Percentiles rank a stretch among this genome's conserved stretches.
phyloP scores from a whole-genome alignment of 2,797 vertebrate species.

The Phoeniculus purpureus region DNA sequence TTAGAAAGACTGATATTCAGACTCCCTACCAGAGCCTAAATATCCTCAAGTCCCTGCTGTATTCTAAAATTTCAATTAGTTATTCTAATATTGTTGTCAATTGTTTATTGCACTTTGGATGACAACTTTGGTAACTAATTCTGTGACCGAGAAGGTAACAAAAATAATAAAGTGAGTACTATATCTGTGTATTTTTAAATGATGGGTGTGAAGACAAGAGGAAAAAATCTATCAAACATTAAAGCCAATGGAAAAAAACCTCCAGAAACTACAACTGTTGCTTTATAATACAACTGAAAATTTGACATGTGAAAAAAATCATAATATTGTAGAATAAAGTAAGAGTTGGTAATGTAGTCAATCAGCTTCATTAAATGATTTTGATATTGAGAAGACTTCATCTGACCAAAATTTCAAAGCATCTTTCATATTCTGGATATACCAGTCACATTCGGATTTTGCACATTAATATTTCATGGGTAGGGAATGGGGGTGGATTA shows the following conservation, averaged over 20 bases:
- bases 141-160: not conserved
- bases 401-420: not conserved
- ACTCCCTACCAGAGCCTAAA: too few species aligned
- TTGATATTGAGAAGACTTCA: not conserved
- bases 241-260: not conserved
- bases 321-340: not conserved
- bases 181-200: not conserved
- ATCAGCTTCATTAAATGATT: not conserved
- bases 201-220: not conserved
- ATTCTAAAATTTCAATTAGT: not conserved
- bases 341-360: not conserved
- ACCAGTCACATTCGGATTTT: not conserved
- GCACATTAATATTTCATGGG: not conserved
- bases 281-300: not conserved
- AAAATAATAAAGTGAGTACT: not conserved
- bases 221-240: not conserved
- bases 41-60: not conserved
- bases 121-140: not conserved
- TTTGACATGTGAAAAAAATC: not conserved
- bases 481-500: rapidly evolving
- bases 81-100: not conserved
- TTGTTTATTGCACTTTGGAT: not conserved
- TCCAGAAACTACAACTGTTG: not conserved
- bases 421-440: not conserved
- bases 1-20: not conserved